Conservation (phyloP, 2,113 vertebrate species). For the Phoenicopterus ruber region DNA sequence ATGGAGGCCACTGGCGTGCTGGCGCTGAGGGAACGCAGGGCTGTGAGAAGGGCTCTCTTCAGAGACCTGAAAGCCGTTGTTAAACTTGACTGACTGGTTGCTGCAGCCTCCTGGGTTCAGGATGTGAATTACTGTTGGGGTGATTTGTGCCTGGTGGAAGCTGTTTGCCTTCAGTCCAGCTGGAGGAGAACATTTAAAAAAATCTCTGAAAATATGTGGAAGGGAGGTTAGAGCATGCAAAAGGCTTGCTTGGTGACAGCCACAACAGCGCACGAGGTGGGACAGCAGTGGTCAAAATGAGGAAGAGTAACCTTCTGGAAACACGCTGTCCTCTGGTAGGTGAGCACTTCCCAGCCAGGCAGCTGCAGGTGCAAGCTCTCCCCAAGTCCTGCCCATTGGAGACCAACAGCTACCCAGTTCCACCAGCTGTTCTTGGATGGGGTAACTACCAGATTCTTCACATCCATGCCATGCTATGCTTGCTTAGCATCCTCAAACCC, state of each 20-base stretch:
- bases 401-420: background rate
- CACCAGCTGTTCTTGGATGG: background rate
- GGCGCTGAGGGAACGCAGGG: accelerated
- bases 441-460: background rate
- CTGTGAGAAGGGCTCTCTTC: background rate
- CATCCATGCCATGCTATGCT: accelerated
- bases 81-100: accelerated
- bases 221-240: background rate
- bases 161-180: background rate
- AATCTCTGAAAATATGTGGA: background rate
- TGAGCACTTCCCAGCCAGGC: too few relatives aligned
- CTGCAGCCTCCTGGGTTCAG: background rate
- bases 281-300: background rate
- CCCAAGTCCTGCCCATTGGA: accelerated
- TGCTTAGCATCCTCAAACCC: background rate
- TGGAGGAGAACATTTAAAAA: background rate
- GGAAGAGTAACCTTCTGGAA: background rate
- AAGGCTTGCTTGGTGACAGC: background rate
- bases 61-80: background rate
- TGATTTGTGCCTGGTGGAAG: background rate
- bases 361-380: background rate
- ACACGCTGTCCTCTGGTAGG: too few relatives aligned
- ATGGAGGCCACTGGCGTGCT: accelerated
- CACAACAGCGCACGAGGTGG: background rate
- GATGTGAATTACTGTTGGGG: background rate